Percentiles rank a stretch among this genome's conserved stretches.
Conservation (phyloP, 2,888 invertebrate genomes). For the Oscheius onirici region DNA sequence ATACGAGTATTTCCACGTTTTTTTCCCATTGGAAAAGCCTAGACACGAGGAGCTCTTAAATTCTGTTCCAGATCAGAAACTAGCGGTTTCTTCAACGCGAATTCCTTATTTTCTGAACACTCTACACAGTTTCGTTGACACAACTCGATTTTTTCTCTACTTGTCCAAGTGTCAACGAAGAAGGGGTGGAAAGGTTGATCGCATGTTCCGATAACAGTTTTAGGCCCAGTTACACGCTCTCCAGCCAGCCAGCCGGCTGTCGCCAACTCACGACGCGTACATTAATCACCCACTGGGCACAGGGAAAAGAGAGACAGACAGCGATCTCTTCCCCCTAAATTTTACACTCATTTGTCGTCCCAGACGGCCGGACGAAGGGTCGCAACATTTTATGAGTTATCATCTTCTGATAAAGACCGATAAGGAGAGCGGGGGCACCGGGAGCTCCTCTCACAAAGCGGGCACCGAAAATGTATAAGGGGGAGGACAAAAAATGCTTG, state of each 20-base stretch:
- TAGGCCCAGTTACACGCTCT: background rate
- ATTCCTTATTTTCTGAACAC: no score
- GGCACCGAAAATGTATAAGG: background rate
- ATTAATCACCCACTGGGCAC: conserved; percentile 14
- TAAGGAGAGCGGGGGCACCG: background rate
- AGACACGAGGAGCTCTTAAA: no score
- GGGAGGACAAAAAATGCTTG: no score
- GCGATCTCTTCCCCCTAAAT: background rate
- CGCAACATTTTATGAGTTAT: conserved; percentile 18
- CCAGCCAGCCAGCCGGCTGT: conserved; percentile 24
- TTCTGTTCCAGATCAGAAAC: no score
- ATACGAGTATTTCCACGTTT: no score
- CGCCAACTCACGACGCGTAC: conserved; percentile 21
- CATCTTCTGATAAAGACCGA: background rate
- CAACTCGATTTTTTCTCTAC: background rate
- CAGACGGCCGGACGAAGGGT: conserved; percentile 5
- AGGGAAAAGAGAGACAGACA: conserved; percentile 5
- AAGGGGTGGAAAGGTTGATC: background rate
- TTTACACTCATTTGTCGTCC: conserved; percentile 12
- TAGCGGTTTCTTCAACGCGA: no score
- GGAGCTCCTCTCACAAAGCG: background rate
- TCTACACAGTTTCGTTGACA: background rate
- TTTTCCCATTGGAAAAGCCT: no score
- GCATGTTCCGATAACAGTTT: background rate
- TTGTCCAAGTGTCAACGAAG: background rate